These are phyloP conservation scores for Papilio demoleus DNA, from an alignment of 2,888 invertebrate species.

Conservation along the genomic window DNA sequence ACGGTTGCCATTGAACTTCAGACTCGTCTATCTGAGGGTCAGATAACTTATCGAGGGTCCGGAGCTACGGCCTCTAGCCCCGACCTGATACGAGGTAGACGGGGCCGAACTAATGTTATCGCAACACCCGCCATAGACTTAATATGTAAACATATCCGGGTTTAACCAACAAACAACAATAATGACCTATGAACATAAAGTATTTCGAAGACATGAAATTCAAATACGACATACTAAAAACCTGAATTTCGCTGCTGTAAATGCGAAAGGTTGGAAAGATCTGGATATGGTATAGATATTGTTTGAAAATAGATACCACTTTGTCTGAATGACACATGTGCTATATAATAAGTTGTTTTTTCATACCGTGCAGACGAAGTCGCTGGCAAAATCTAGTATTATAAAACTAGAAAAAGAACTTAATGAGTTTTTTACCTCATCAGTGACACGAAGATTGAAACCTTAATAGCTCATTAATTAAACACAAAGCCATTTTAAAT, in stretches of 20 bases:
- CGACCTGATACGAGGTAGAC: constrained; percentile 12
- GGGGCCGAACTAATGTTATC: constrained; percentile 21
- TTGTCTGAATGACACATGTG: too few relatives aligned
- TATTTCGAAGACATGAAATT: not conserved
- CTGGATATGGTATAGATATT: too few relatives aligned
- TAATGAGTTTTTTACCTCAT: not conserved
- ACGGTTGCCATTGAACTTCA: constrained; percentile 43
- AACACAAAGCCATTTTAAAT: not conserved
- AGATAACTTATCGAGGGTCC: constrained; percentile 46
- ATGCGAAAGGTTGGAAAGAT: too few relatives aligned
- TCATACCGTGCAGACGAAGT: too few relatives aligned
- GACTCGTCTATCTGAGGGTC: constrained; percentile 43
- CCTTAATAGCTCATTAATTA: constrained; percentile 5
- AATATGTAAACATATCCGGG: constrained; percentile 3
- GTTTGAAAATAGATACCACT: too few relatives aligned
- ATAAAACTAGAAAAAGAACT: too few relatives aligned
- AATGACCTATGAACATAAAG: not conserved
- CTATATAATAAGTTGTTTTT: too few relatives aligned
- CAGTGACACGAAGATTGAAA: not conserved
- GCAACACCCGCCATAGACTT: constrained; percentile 24
- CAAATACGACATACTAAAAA: too few relatives aligned
- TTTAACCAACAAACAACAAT: not conserved
- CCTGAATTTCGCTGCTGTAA: too few relatives aligned
- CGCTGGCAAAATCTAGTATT: too few relatives aligned
- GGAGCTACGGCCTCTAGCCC: constrained; percentile 35